Percentiles rank a stretch among this genome's conserved stretches.
These are phyloP conservation scores for Neosilurus hyrtlii DNA, from an alignment of 2,797 vertebrate species.

Conservation along the genomic window DNA sequence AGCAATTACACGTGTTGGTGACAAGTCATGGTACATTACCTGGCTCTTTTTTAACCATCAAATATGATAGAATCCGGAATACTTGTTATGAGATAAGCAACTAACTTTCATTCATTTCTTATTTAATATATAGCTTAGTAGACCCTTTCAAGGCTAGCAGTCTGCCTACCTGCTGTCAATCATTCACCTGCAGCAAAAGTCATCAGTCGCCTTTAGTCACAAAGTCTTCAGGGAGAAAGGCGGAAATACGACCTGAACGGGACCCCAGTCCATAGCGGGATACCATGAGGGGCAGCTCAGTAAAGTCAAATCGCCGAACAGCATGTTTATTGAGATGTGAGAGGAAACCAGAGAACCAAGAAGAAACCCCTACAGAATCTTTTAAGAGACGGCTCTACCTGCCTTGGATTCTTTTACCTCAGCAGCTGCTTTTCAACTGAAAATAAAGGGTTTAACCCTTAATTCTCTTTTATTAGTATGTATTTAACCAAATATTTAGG, in stretches of 20 bases:
- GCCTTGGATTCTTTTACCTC: not conserved
- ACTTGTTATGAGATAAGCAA: too few species aligned
- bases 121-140: not conserved
- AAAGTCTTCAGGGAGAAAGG: not conserved
- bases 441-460: not conserved
- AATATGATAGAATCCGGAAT: not conserved
- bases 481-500: not conserved
- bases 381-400: not conserved
- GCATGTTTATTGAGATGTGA: not conserved
- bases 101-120: not conserved
- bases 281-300: not conserved
- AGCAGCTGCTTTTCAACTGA: not conserved
- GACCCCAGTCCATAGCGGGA: not conserved
- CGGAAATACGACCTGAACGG: not conserved
- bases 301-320: not conserved
- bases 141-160: not conserved
- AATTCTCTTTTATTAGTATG: not conserved
- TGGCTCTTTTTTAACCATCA: not conserved
- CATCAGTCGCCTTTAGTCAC: not conserved
- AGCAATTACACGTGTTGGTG: not conserved
- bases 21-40: not conserved
- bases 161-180: not conserved
- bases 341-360: not conserved
- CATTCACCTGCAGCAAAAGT: not conserved
- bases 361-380: not conserved